Evolutionary conservation across 2,888 invertebrate genomes (phyloP).

Genomic region (Megamerina dolium): DNA sequence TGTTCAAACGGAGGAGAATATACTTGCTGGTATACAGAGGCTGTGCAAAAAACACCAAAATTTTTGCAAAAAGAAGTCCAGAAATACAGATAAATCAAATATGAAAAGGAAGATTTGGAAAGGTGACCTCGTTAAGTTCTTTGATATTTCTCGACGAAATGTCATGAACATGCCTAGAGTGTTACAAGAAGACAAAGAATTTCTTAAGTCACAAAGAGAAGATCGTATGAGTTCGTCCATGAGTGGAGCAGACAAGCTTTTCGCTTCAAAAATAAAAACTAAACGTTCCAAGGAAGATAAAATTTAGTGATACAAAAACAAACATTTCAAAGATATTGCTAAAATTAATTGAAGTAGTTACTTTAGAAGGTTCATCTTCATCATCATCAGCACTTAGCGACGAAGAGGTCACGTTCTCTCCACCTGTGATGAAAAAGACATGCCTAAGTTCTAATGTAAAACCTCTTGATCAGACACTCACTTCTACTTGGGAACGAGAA

Average conservation of each 20-base stretch:
- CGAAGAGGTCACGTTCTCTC: background rate
- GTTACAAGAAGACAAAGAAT: constrained; percentile 2
- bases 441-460: too few relatives aligned
- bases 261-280: constrained; percentile 1
- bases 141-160: constrained; percentile 3
- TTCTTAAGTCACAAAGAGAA: constrained; percentile 3
- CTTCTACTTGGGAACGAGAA: constrained; percentile 2
- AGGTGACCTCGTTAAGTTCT: constrained; percentile 3
- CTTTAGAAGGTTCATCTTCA: background rate
- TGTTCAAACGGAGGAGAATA: constrained; percentile 4
- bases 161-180: constrained; percentile 1
- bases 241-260: constrained; percentile 2
- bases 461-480: background rate
- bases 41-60: constrained; percentile 3
- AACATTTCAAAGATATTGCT: background rate
- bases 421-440: background rate
- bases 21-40: background rate
- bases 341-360: background rate
- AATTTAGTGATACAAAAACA: background rate
- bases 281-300: background rate
- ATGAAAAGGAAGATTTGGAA: constrained; percentile 1
- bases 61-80: constrained; percentile 1
- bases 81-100: constrained; percentile 1
- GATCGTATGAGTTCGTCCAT: constrained; percentile 3
- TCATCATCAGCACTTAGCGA: constrained; percentile 1